Evolutionary conservation across 2,113 vertebrate species (phyloP).

Genomic region (Laterallus jamaicensis): DNA sequence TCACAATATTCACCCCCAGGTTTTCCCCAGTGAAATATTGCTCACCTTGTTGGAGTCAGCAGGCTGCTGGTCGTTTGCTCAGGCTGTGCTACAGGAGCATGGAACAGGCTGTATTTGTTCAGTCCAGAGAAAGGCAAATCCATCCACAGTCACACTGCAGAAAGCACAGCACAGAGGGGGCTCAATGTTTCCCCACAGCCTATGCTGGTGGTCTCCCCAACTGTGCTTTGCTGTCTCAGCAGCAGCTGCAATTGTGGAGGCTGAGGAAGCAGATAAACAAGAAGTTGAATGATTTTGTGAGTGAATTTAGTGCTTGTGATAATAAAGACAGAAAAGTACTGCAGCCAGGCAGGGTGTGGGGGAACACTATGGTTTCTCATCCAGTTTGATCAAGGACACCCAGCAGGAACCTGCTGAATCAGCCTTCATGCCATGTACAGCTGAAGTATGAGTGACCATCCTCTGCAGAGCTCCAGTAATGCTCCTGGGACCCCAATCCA

Average conservation of each 20-base stretch:
- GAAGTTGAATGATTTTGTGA: not conserved
- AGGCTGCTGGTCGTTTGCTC: not conserved
- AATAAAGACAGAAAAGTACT: not conserved
- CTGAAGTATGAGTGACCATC: not conserved
- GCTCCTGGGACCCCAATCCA: not conserved
- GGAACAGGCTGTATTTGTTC: not conserved
- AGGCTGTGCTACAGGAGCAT: rapidly evolving
- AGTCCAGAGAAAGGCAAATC: not conserved
- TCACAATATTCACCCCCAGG: not conserved
- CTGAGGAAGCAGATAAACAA: slow-evolving; percentile 27
- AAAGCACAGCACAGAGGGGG: not conserved
- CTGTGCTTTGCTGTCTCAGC: not conserved
- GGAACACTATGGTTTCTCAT: not conserved
- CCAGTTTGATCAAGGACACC: not conserved
- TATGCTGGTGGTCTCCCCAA: slow-evolving; percentile 7
- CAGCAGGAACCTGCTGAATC: not conserved
- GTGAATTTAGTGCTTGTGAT: not conserved
- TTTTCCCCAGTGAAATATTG: slow-evolving; percentile 23
- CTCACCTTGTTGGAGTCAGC: not conserved
- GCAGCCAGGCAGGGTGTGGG: not conserved
- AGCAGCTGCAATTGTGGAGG: not conserved
- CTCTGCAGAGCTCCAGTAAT: not conserved
- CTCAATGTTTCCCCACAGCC: rapidly evolving
- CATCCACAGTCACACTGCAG: not conserved
- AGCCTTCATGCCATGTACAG: not conserved